phyloP scores from a whole-genome alignment of 2,888 invertebrate genomes.

The Eristalis tenax region DNA sequence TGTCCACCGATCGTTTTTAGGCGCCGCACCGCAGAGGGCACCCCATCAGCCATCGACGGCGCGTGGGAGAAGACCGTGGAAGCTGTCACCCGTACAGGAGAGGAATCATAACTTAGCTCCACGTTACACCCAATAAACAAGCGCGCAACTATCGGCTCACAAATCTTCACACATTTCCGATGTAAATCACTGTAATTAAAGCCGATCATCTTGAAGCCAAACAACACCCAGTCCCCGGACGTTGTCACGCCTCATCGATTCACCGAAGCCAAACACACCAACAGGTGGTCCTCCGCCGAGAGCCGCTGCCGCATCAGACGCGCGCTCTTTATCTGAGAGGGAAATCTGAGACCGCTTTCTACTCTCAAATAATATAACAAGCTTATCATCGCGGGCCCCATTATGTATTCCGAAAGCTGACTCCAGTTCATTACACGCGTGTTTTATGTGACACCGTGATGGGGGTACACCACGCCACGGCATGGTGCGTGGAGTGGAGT shows the following conservation, averaged over 20 bases:
- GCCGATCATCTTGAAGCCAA: constrained; percentile 10
- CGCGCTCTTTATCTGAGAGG: constrained; percentile 27
- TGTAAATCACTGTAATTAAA: constrained; percentile 28
- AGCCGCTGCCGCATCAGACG: constrained; percentile 14
- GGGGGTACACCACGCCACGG: constrained; percentile 25
- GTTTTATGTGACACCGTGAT: constrained; percentile 47
- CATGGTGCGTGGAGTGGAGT: too few relatives aligned
- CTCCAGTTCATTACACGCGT: neutral
- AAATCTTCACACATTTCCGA: constrained; percentile 32
- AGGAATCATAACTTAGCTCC: neutral
- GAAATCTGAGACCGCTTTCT: constrained; percentile 49
- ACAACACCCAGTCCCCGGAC: neutral
- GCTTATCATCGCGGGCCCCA: neutral
- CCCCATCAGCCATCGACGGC: neutral
- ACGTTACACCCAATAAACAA: constrained; percentile 1
- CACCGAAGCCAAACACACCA: neutral
- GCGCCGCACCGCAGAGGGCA: neutral
- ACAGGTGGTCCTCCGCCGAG: constrained; percentile 21
- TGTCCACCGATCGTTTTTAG: neutral
- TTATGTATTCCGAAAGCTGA: neutral
- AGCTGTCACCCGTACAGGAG: neutral
- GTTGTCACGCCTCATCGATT: constrained; percentile 9
- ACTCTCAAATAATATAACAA: constrained; percentile 11
- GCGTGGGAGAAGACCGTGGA: neutral
- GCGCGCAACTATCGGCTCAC: neutral